Conservation (phyloP, 2,888 invertebrate genomes). For the Chydorus sphaericus region DNA sequence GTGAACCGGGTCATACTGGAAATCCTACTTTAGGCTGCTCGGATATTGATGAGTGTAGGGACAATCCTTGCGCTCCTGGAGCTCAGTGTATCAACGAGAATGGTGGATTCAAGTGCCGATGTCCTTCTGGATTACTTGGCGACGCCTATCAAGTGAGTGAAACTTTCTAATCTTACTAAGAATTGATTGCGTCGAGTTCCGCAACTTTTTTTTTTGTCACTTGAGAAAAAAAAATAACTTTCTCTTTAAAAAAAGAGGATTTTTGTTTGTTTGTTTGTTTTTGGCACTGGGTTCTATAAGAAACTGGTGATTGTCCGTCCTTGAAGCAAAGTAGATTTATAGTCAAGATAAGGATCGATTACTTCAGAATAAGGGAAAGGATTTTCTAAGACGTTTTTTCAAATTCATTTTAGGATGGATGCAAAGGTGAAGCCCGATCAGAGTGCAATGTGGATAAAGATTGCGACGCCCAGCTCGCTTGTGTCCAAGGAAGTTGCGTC, state of each 20-base stretch:
- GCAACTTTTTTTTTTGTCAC: too few relatives aligned
- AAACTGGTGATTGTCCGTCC: too few relatives aligned
- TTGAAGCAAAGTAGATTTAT: not conserved
- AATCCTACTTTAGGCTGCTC: constrained; percentile 69
- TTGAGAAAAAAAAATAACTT: not conserved
- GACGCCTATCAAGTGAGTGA: constrained; percentile 56
- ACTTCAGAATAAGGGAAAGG: not conserved
- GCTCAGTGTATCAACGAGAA: constrained; percentile 75
- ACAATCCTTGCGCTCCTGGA: constrained; percentile 71
- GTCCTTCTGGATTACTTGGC: constrained; percentile 65
- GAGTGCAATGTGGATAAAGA: constrained; percentile 57
- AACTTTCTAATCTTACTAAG: too few relatives aligned
- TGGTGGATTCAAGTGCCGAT: constrained; percentile 63
- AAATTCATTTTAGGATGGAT: not conserved
- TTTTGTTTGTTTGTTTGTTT: not conserved
- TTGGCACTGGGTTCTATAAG: too few relatives aligned
- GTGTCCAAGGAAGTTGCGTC: constrained; percentile 59
- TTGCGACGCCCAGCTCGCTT: constrained; percentile 65
- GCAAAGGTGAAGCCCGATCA: constrained; percentile 38
- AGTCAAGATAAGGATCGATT: not conserved
- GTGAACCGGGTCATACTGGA: constrained; percentile 71
- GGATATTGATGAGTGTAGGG: constrained; percentile 69
- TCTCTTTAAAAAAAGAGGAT: not conserved
- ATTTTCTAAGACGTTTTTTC: not conserved
- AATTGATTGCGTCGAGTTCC: too few relatives aligned